These are phyloP conservation scores for Heterotis niloticus DNA, from an alignment of 2,113 vertebrate species.

Conservation along the genomic window DNA sequence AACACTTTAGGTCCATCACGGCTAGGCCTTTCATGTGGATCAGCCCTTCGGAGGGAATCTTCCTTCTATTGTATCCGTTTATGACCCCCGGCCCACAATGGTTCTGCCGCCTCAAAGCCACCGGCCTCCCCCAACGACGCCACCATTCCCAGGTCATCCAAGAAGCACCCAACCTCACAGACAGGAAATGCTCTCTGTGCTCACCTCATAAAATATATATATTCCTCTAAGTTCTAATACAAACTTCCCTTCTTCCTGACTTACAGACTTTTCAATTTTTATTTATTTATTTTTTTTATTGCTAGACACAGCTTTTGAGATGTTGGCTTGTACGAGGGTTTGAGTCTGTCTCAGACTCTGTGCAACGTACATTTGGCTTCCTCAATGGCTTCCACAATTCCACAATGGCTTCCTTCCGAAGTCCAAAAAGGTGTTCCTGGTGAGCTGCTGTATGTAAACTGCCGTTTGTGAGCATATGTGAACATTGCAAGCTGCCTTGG, in stretches of 20 bases:
- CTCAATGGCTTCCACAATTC: too few species aligned
- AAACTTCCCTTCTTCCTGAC: background rate
- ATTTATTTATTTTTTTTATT: background rate
- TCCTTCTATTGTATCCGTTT: conserved; percentile 1
- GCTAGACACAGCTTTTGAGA: too few species aligned
- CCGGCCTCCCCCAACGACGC: background rate
- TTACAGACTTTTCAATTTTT: background rate
- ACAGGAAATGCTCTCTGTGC: background rate
- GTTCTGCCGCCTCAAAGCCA: background rate
- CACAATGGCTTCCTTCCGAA: too few species aligned
- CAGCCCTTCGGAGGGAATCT: background rate
- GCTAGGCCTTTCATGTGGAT: conserved; percentile 1
- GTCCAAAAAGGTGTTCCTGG: too few species aligned
- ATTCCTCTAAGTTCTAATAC: background rate
- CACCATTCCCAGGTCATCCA: background rate
- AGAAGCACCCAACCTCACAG: background rate
- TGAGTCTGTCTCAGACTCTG: too few species aligned
- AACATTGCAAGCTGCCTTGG: too few species aligned
- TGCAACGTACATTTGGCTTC: too few species aligned
- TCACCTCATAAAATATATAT: background rate
- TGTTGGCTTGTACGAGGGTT: too few species aligned
- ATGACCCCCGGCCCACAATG: conserved; percentile 13
- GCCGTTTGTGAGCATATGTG: too few species aligned
- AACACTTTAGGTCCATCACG: background rate
- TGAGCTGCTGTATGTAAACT: too few species aligned